phyloP scores from a whole-genome alignment of 2,888 invertebrate species.

The Clivina fossor region DNA sequence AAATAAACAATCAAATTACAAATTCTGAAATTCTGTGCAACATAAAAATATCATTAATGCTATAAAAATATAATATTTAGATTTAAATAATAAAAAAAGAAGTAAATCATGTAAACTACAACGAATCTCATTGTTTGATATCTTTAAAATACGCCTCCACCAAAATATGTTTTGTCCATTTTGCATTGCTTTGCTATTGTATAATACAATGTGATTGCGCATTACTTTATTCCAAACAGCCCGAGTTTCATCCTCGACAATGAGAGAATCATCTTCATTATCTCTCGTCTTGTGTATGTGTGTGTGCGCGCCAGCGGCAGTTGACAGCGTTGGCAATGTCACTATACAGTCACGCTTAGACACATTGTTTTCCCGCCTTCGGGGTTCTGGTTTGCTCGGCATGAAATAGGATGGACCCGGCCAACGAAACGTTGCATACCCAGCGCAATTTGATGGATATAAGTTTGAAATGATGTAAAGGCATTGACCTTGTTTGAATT shows the following conservation, averaged over 20 bases:
- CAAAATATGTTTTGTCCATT: too few species aligned
- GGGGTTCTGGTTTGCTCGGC: conserved; percentile 7
- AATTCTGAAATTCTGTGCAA: too few species aligned
- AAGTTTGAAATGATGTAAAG: conserved; percentile 12
- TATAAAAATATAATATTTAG: too few species aligned
- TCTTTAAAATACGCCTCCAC: too few species aligned
- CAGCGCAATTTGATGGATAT: conserved; percentile 17
- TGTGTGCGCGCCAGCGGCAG: conserved; percentile 1
- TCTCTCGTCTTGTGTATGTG: conserved; percentile 38
- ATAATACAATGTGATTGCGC: conserved; percentile 24
- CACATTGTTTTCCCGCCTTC: conserved; percentile 28
- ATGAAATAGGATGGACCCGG: neutral
- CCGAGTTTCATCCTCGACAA: conserved; percentile 37
- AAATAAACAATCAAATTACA: too few species aligned
- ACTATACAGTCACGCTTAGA: conserved; percentile 8
- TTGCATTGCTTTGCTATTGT: too few species aligned
- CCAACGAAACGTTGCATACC: too few species aligned
- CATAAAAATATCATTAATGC: too few species aligned
- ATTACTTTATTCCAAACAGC: conserved; percentile 30
- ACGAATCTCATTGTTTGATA: too few species aligned
- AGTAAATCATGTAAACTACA: too few species aligned
- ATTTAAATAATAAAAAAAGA: too few species aligned
- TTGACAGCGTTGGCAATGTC: too few species aligned
- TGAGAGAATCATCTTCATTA: conserved; percentile 49
- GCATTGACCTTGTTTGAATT: conserved; percentile 7